Evolutionary conservation across 2,113 vertebrate genomes (phyloP).

Genomic region (Onychostoma macrolepis): DNA sequence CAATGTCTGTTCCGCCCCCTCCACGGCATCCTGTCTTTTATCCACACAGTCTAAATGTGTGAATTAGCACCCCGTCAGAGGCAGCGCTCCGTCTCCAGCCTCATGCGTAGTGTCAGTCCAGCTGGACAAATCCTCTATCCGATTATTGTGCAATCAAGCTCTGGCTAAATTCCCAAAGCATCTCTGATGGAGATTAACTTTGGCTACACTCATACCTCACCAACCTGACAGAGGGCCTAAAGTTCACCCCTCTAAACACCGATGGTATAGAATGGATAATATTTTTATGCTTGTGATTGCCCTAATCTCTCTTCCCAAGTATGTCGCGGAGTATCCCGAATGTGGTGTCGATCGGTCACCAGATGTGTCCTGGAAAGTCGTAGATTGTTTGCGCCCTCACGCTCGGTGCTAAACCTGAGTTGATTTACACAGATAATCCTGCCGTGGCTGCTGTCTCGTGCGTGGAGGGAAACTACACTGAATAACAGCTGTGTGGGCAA

Average conservation of each 20-base stretch:
- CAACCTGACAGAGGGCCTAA: conserved; percentile 6
- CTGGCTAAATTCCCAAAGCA: conserved; percentile 45
- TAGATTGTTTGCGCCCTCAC: neutral
- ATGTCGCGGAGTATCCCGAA: neutral
- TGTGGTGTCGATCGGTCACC: neutral
- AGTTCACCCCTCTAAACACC: neutral
- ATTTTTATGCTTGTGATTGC: neutral
- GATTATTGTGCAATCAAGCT: conserved; percentile 53
- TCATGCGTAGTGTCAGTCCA: conserved; percentile 42
- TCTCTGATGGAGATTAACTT: conserved; percentile 45
- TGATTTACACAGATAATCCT: conserved; percentile 39
- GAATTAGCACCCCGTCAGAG: conserved; percentile 43
- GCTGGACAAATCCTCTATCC: conserved; percentile 54
- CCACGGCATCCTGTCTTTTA: conserved; percentile 36
- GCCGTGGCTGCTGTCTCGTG: conserved; percentile 15
- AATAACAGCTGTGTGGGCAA: conserved; percentile 36
- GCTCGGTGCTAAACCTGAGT: conserved; percentile 31
- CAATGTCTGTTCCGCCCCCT: conserved; percentile 9
- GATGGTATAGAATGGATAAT: neutral
- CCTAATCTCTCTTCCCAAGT: neutral
- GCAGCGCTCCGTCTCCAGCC: conserved; percentile 31
- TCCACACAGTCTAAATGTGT: conserved; percentile 41
- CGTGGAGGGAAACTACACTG: neutral
- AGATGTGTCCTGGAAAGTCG: conserved; percentile 14
- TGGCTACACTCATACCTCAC: neutral